Percentiles rank a stretch among this genome's conserved stretches.
These are phyloP conservation scores for Gallinago solitaria DNA, from an alignment of 2,797 vertebrate genomes.

Conservation along the genomic window DNA sequence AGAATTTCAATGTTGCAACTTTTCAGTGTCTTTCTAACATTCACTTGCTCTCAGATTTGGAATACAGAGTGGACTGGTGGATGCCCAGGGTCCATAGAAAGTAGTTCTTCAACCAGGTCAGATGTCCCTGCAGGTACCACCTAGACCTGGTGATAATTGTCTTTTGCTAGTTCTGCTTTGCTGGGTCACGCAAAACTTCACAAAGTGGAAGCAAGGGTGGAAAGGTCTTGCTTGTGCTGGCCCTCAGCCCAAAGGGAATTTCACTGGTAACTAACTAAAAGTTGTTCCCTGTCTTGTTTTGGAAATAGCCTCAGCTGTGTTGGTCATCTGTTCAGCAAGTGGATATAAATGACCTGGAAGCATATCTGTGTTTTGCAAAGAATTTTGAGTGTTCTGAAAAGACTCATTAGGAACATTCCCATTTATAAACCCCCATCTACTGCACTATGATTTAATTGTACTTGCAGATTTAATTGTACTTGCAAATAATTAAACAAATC, in stretches of 20 bases:
- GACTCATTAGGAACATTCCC: constrained; percentile 20
- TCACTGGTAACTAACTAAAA: neutral
- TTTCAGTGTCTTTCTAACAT: neutral
- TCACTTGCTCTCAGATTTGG: neutral
- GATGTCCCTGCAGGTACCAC: neutral
- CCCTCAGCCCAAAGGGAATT: neutral
- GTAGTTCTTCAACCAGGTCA: neutral
- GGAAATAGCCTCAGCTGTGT: neutral
- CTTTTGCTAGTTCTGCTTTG: neutral
- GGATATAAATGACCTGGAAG: neutral
- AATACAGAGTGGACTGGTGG: neutral
- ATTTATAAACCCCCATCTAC: constrained; percentile 25
- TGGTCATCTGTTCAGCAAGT: neutral
- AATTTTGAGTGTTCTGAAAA: constrained; percentile 1
- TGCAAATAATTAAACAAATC: constrained; percentile 75
- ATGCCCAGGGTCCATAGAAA: neutral
- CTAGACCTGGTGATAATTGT: neutral
- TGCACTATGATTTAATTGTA: constrained; percentile 49
- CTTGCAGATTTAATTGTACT: constrained; percentile 63
- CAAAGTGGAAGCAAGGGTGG: neutral
- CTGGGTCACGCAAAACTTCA: neutral
- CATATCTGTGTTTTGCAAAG: neutral
- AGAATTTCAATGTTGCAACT: neutral
- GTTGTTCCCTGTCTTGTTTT: neutral
- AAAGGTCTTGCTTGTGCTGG: neutral